Evolutionary conservation across 2,113 vertebrate species (phyloP), one percentile per base, ranked within the genome.

Genomic region (Lynx canadensis): DNA sequence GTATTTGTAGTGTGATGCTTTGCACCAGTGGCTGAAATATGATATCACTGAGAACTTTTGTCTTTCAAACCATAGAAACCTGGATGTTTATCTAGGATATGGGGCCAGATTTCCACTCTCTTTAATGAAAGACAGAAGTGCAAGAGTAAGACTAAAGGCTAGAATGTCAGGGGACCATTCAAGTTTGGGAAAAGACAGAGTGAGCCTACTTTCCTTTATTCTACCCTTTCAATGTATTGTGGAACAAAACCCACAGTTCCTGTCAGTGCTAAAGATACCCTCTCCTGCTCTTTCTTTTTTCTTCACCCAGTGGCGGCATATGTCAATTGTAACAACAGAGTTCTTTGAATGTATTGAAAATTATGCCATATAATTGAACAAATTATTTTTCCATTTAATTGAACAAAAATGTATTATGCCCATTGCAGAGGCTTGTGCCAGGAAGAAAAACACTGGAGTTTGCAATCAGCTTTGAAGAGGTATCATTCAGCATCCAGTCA

Each of bases 11-110:
- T 52, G 27, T 60, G 41, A 50, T 78, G 18, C 76, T 92, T 63
- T 48, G 15, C 3, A 78, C 29, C 23, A 50, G 78, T 85, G n/a
- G 16, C 31, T 69, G 41, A 74, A 93, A 81, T 50, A 19, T 27
- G 69, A 95, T 96, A 84, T 33, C 52, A 52, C 93, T 94, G 85
- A 84, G 97, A 95, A 91, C 85, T 85, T 96, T 60, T 66, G 73
- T 95, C 45, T 95, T 97, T 27, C 80, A 52, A 91, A 82, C 81
- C 25, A 4, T 81, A 50, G 90, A 93, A 95, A 97, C 78, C 50
- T 82, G 69, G 94, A 94, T 95, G 91, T 80, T 97, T 96, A 89
- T 97, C 96, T 97, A 36, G 57, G 65, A 11, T 48, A 48, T 68
- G 85, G 95, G 68, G 48, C 89, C 29, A 36, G 16, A 36, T 96